Conservation (phyloP, 2,797 vertebrate species). For the Anomalospiza imberbis region DNA sequence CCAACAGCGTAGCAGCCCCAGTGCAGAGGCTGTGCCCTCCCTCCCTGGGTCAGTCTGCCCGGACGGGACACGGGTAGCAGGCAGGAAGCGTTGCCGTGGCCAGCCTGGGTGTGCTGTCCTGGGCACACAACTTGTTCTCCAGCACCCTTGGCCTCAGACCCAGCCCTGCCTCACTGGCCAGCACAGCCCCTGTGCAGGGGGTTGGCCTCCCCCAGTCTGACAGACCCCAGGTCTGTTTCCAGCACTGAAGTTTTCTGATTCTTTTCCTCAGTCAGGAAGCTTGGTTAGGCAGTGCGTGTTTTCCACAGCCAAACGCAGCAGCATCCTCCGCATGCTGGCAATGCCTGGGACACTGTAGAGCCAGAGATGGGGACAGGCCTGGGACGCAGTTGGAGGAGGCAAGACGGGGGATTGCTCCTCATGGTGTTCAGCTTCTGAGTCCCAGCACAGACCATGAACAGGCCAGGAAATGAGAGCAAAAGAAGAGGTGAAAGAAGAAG, state of each 20-base stretch:
- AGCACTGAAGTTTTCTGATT: not conserved
- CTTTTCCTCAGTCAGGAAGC: not conserved
- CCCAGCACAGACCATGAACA: not conserved
- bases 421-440: not conserved
- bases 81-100: accelerated
- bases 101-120: not conserved
- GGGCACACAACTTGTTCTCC: not conserved
- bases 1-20: not conserved
- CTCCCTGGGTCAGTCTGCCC: accelerated
- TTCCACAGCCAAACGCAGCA: not conserved
- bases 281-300: not conserved
- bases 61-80: not conserved
- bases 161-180: not conserved
- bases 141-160: not conserved
- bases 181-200: not conserved
- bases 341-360: not conserved
- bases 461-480: not conserved
- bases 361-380: not conserved
- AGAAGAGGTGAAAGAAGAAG: not conserved
- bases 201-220: accelerated
- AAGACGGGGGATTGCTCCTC: not conserved
- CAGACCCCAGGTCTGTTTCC: not conserved
- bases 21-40: not conserved
- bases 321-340: not conserved
- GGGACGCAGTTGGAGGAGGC: not conserved